Base-by-base conservation (phyloP, 2,888 invertebrate genomes). In the Miltochrista miniata region DNA sequence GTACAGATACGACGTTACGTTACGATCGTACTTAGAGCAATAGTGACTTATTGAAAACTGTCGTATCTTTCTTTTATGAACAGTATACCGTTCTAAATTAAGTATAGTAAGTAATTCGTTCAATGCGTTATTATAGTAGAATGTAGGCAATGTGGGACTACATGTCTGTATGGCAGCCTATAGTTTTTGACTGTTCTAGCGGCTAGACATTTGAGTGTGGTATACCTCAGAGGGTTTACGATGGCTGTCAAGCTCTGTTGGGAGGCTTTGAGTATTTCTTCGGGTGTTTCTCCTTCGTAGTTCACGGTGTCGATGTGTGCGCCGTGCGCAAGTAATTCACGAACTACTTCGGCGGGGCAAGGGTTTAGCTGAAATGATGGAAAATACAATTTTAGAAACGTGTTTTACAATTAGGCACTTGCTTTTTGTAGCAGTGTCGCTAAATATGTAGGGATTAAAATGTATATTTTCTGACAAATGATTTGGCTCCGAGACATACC, bases 251-350 rank as follows among this genome's bases (percentile, higher is more conserved):
- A 89, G 59, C 88, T 90, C 72, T 95, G 95, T 46, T 93, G 92
- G 41, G 73, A 64, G 40, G 87, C 77, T 45, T 93, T 92, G 48
- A 96, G 87, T 59, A 97, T 86, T 59, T 93, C 93, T 63, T 94
- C 94, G 68, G 97, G 96, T 0, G 96, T 96, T 58, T 95, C 94
- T 31, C 96, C 95, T 61, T 93, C 93, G 79, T 94, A 92, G 92
- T 97, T 96, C 68, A 96, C 94, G 40, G 95, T 93, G 89, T 97
- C 97, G 56, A 97, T 91, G 87, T 98, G 97, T 0, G 97, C 97
- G 51, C 98, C 98, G 75, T 94, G 93, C 5, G 94, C 90, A 0
- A 98, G 92, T 7, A 99, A 90, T 8, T 94, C 93, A 64, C 93
- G 93, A 0, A 96, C 94, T 37, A 98, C 93, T 38, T 93, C 93